Conservation (phyloP, 2,797 vertebrate species). For the Mallotus villosus region DNA sequence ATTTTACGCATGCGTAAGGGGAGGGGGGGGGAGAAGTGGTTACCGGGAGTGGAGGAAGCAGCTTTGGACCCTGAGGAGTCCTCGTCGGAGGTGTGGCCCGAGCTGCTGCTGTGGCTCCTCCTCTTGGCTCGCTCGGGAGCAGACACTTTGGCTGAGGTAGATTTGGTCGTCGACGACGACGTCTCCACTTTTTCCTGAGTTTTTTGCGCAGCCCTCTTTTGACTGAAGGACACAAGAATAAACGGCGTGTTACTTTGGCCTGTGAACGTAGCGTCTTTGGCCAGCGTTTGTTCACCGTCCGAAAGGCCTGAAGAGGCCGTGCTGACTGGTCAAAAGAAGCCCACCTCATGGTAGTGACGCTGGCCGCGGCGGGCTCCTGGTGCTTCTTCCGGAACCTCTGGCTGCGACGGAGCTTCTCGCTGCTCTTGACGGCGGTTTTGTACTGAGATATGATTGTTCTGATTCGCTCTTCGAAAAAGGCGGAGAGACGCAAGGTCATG, state of each 20-base stretch:
- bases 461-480: slow-evolving; percentile 93
- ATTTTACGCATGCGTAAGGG: not conserved
- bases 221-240: slow-evolving; percentile 45
- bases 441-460: slow-evolving; percentile 88
- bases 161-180: slow-evolving; percentile 75
- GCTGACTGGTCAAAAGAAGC: slow-evolving; percentile 13
- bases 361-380: slow-evolving; percentile 61
- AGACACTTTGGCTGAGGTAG: slow-evolving; percentile 84
- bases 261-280: too few species aligned
- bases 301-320: not conserved
- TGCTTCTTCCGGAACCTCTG: slow-evolving; percentile 84
- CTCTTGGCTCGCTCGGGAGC: slow-evolving; percentile 71
- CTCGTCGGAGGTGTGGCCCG: slow-evolving; percentile 79
- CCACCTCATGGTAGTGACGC: slow-evolving; percentile 74
- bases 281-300: not conserved
- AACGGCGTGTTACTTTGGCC: not conserved
- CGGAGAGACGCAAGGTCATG: slow-evolving; percentile 93
- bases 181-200: slow-evolving; percentile 81
- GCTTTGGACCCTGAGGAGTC: slow-evolving; percentile 72
- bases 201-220: slow-evolving; percentile 81
- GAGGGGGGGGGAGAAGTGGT: slow-evolving; percentile 7
- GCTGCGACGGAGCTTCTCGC: slow-evolving; percentile 82
- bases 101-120: slow-evolving; percentile 58
- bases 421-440: slow-evolving; percentile 90
- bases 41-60: slow-evolving; percentile 82